phyloP scores from a whole-genome alignment of 2,113 vertebrate species.

The Cranoglanis bouderius region DNA sequence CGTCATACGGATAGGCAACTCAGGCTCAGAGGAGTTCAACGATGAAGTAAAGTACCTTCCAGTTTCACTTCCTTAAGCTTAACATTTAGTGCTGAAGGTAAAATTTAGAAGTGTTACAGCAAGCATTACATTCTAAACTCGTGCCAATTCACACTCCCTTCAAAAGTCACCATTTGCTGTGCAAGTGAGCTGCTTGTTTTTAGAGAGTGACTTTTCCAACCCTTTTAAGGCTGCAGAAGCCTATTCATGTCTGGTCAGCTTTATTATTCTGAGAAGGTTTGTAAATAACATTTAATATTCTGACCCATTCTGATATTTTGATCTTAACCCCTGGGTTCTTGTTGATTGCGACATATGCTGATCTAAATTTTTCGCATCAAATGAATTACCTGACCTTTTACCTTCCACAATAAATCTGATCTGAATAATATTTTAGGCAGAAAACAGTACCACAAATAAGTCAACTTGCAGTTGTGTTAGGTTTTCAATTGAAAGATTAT shows the following conservation, averaged over 20 bases:
- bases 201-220: not conserved
- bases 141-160: not conserved
- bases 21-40: conserved; percentile 72
- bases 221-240: not conserved
- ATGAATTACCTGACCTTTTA: not conserved
- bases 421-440: not conserved
- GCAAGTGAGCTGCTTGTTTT: not conserved
- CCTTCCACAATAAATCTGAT: not conserved
- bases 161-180: not conserved
- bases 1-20: conserved; percentile 94
- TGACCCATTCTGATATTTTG: not conserved
- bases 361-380: not conserved
- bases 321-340: not conserved
- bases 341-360: not conserved
- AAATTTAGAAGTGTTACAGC: not conserved
- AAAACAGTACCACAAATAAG: not conserved
- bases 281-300: not conserved
- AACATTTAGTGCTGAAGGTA: not conserved
- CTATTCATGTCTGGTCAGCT: not conserved
- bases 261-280: not conserved
- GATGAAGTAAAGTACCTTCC: conserved; percentile 66
- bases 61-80: not conserved
- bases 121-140: not conserved
- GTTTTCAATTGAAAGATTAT: not conserved
- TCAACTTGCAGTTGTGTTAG: not conserved